Evolutionary conservation across 2,888 invertebrate species (phyloP), one percentile per base, ranked within the genome.

Genomic region (Cabera pusaria): DNA sequence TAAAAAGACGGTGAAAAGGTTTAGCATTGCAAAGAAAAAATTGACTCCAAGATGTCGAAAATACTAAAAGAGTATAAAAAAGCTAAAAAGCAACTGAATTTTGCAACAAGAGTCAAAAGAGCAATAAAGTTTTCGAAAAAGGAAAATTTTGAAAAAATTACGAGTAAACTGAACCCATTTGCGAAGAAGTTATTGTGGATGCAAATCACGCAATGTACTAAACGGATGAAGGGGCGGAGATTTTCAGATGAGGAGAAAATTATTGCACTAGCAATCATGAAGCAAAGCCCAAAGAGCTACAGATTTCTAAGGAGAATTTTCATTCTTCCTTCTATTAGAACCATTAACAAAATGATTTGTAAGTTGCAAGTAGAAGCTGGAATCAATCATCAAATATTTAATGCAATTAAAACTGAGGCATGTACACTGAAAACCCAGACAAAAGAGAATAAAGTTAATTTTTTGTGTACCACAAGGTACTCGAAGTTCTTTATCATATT

Each of bases 261-360:
- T 1, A 44, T 44, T 3, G 12, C 34, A 5, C 14, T 44, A 5
- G 26, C 44, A n/a, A 26, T 44, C 8, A 17, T 38, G n/a, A 44
- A 39, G 14, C 33, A 38, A 26, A 26, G 34, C 9, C 44, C 44
- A 9, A 25, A 27, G 19, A 12, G 20, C 5, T 44, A 44, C 12
- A 34, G 29, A 32, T 29, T n/a, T 20, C 19, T 54, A 3, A 42
- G 46, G 7, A 50, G 42, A 20, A 56, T 53, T 6, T 56, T 52
- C 31, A 49, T 49, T 5, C 14, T 52, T 8, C 52, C 52, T 2
- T 45, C 47, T 5, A 36, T 23, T 22, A 11, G 27, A 1, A 52
- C 44, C 1, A 10, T 53, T 6, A 38, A 44, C 6, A 24, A 24
- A 14, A 4, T 11, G 11, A 14, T 24, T 12, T 5, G 5, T n/a